Evolutionary conservation across 2,888 invertebrate genomes (phyloP).

Genomic region (Erebia aethiops): DNA sequence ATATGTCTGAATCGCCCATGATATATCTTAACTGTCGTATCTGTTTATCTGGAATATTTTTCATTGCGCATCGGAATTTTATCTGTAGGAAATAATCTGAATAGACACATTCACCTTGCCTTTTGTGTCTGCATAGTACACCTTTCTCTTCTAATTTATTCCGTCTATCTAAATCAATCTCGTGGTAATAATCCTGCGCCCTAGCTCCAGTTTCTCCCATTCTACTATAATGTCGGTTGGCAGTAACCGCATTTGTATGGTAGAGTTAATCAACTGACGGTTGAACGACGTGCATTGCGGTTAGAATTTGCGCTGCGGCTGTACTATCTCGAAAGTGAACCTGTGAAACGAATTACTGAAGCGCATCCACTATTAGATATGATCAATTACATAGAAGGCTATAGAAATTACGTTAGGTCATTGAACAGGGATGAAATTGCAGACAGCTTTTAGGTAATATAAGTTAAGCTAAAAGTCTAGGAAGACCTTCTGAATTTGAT

Average conservation of each 20-base stretch:
- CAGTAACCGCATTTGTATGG: constrained; percentile 44
- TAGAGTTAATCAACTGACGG: constrained; percentile 52
- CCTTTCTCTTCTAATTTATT: constrained; percentile 56
- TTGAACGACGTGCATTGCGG: constrained; percentile 54
- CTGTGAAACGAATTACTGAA: constrained; percentile 78
- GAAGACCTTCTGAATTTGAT: background rate
- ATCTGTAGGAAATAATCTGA: constrained; percentile 55
- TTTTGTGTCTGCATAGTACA: constrained; percentile 49
- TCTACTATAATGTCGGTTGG: constrained; percentile 48
- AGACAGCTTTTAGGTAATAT: constrained; percentile 2
- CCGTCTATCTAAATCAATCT: constrained; percentile 59
- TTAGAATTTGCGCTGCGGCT: constrained; percentile 61
- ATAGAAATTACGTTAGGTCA: constrained; percentile 12
- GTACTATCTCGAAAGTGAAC: constrained; percentile 74
- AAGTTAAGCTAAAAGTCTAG: no score
- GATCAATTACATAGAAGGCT: constrained; percentile 23
- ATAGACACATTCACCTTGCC: constrained; percentile 53
- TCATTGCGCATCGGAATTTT: constrained; percentile 57
- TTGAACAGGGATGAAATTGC: constrained; percentile 17
- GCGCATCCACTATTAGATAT: constrained; percentile 62
- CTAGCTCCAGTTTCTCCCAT: constrained; percentile 56
- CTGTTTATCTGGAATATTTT: constrained; percentile 48
- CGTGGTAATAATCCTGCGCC: constrained; percentile 53
- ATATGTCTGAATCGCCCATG: constrained; percentile 18
- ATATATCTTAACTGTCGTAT: constrained; percentile 32